Evolutionary conservation across 2,888 invertebrate species (phyloP).

Genomic region (Cloeon dipterum): DNA sequence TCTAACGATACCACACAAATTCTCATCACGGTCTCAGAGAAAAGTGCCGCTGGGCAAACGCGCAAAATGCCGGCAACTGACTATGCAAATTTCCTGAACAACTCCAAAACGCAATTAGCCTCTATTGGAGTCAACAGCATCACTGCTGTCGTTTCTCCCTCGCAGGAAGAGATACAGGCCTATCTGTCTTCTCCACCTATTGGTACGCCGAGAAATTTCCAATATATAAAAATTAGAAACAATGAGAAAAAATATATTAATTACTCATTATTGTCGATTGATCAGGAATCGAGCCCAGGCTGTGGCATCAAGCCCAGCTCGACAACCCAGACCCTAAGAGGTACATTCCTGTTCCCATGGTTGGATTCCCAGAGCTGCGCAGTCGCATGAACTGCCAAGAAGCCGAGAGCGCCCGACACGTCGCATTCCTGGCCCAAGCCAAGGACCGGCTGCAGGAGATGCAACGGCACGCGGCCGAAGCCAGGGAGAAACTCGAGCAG

Average conservation of each 20-base stretch:
- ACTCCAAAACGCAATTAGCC: constrained; percentile 45
- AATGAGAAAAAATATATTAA: neutral
- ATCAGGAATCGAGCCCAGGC: constrained; percentile 64
- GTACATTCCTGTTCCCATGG: constrained; percentile 82
- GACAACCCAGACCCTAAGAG: constrained; percentile 75
- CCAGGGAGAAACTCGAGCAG: constrained; percentile 58
- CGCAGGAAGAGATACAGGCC: constrained; percentile 57
- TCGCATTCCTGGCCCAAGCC: constrained; percentile 55
- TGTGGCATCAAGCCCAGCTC: constrained; percentile 90
- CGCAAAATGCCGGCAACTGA: constrained; percentile 51
- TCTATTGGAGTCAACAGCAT: constrained; percentile 49
- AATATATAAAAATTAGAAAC: neutral
- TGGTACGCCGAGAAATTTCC: constrained; percentile 25
- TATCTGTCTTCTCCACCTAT: constrained; percentile 80
- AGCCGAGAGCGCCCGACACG: constrained; percentile 60
- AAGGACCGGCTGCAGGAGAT: constrained; percentile 52
- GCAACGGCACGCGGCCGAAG: constrained; percentile 57
- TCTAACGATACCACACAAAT: constrained; percentile 61
- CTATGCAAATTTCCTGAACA: constrained; percentile 42
- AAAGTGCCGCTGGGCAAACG: constrained; percentile 32
- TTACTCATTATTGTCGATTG: too few species aligned
- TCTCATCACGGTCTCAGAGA: constrained; percentile 48
- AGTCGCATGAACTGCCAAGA: constrained; percentile 66
- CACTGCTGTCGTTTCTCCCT: constrained; percentile 48
- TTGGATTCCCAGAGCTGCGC: constrained; percentile 51